Evolutionary conservation across 2,797 vertebrate species (phyloP).

Genomic region (Falco biarmicus): DNA sequence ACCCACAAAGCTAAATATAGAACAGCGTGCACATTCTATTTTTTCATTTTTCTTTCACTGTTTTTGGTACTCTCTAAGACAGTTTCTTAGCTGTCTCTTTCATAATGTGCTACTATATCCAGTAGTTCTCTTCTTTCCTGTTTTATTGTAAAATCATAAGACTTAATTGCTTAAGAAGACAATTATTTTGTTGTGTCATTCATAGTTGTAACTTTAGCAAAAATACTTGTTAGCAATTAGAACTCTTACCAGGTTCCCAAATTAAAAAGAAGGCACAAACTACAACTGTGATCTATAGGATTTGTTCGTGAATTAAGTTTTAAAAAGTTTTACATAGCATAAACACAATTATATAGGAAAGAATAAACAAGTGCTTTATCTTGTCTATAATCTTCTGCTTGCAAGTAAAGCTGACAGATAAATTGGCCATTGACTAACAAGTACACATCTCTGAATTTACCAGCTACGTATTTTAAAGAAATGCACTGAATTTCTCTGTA

Average conservation of each 20-base stretch:
- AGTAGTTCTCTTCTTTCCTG: background rate
- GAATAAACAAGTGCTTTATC: background rate
- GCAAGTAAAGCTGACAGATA: background rate
- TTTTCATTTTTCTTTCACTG: slow-evolving; percentile 53
- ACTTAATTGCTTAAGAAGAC: background rate
- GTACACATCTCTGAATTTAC: background rate
- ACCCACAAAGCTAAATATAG: slow-evolving; percentile 53
- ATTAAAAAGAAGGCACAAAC: background rate
- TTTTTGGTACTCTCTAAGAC: slow-evolving; percentile 1
- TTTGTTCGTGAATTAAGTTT: background rate
- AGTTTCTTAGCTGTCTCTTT: slow-evolving; percentile 9
- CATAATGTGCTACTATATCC: background rate
- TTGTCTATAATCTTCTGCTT: background rate
- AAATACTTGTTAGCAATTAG: background rate
- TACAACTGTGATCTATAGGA: background rate
- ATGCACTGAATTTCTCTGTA: background rate
- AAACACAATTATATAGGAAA: background rate
- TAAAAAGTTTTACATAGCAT: background rate
- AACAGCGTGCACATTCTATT: slow-evolving; percentile 40
- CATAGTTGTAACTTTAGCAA: background rate
- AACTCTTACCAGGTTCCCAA: background rate
- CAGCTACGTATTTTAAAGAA: background rate
- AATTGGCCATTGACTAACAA: background rate
- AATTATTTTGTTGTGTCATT: background rate
- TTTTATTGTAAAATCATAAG: background rate